Percentiles rank a stretch among this genome's conserved stretches.
Conservation (phyloP, 2,113 vertebrate genomes). For the Chinchilla lanigera region DNA sequence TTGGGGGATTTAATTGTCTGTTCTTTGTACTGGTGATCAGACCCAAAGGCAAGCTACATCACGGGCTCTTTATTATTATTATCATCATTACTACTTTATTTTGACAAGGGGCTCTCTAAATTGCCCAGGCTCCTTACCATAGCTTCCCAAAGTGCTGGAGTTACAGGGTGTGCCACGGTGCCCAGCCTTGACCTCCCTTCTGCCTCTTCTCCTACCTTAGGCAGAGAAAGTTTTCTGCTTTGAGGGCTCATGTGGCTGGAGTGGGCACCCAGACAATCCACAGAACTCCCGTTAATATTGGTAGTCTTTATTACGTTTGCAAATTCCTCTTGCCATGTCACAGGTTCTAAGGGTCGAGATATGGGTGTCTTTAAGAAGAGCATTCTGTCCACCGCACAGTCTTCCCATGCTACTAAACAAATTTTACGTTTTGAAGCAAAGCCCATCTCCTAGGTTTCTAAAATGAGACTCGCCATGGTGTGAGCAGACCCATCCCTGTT, state of each 20-base stretch:
- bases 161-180: background rate
- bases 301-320: background rate
- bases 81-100: background rate
- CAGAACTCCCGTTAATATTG: background rate
- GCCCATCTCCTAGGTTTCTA: background rate
- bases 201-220: background rate
- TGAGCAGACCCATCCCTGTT: background rate
- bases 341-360: background rate
- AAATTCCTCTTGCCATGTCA: background rate
- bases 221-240: background rate
- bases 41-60: background rate
- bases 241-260: background rate
- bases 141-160: background rate
- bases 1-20: background rate
- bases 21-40: background rate
- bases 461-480: background rate
- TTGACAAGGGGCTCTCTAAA: background rate
- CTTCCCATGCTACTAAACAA: background rate
- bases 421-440: background rate
- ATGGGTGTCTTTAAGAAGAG: background rate
- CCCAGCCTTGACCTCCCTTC: background rate
- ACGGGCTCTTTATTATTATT: background rate
- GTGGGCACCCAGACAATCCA: background rate
- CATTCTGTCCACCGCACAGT: background rate
- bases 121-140: background rate